Evolutionary conservation across 2,888 invertebrate genomes (phyloP), one percentile per base, ranked within the genome.

Genomic region (Bursaphelenchus okinawaensis): DNA sequence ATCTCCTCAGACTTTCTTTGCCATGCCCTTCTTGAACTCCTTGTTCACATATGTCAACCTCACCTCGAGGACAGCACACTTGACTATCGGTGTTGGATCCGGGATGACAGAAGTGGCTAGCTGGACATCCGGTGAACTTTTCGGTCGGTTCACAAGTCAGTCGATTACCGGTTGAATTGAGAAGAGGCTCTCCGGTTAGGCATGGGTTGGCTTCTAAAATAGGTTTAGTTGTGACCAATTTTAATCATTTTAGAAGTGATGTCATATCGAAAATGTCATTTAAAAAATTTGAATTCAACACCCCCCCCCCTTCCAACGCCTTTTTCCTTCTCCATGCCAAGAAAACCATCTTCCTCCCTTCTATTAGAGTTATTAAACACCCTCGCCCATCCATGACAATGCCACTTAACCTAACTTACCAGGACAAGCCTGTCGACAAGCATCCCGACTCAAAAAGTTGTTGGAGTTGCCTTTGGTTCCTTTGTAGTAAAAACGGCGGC

Each of bases 131-230:
- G n/a, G 55, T 55, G 31, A 26, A 24, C 19, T 59, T 59, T 9
- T n/a, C 51, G 7, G 52, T 52, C 19, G 27, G 52, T 74, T 74
- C 24, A 74, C 78, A 77, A 55, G 73, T 67, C 51, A 73, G 56
- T 61, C 77, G 60, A 20, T 77, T 75, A 12, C 77, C 77, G 31
- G 67, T 66, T n/a, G 64, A 67, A 63, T 76, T 74, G 4, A 69
- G 65, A 27, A 77, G 55, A 9, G 79, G 78, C 28, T 79, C 75
- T 7, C 80, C 79, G 23, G 63, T 56, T 24, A 75, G 75, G 66
- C 80, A 80, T 7, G 80, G 79, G 62, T 79, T 80, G 61, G 73
- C 63, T 51, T 76, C 78, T 74, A 66, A 31, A 71, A n/a, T n/a
- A n/a, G n/a, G n/a, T n/a, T n/a, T n/a, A n/a, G n/a, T n/a, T n/a